phyloP scores from a whole-genome alignment of 2,888 invertebrate species.

The Epirrita christyi region DNA sequence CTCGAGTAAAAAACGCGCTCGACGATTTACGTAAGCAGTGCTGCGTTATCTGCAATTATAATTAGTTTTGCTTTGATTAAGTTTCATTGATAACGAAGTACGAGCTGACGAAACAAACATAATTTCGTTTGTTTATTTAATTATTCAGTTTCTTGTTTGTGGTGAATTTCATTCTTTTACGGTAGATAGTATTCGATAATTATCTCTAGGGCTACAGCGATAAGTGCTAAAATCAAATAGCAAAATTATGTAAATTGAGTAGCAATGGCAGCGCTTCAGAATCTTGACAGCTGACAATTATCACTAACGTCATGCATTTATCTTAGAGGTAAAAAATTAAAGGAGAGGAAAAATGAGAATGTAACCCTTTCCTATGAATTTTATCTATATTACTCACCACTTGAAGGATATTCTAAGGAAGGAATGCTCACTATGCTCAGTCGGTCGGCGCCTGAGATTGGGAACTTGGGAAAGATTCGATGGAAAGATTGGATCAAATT shows the following conservation, averaged over 20 bases:
- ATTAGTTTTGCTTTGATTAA: slow-evolving; percentile 67
- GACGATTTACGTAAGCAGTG: slow-evolving; percentile 59
- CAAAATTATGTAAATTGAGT: not conserved
- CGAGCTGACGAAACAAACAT: slow-evolving; percentile 43
- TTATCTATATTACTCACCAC: too few species aligned
- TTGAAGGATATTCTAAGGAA: too few species aligned
- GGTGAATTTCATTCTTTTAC: not conserved
- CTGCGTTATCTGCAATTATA: slow-evolving; percentile 78
- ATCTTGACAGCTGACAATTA: too few species aligned
- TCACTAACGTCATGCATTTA: too few species aligned
- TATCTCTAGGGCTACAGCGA: not conserved
- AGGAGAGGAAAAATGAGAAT: too few species aligned
- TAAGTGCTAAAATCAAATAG: not conserved
- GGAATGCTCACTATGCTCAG: too few species aligned
- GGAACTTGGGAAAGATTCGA: too few species aligned
- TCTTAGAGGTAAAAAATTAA: too few species aligned
- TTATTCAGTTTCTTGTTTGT: not conserved
- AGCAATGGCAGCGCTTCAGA: not conserved
- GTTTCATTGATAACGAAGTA: slow-evolving; percentile 49
- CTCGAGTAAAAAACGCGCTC: slow-evolving; percentile 33
- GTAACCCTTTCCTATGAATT: too few species aligned
- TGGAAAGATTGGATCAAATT: too few species aligned
- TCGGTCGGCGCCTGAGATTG: too few species aligned
- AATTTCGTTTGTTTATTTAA: slow-evolving; percentile 32
- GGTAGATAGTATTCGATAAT: not conserved